A percentile compares a stretch with the other conserved stretches of the same genome.
phyloP scores from a whole-genome alignment of 2,113 vertebrate genomes.

The Pithys albifrons region DNA sequence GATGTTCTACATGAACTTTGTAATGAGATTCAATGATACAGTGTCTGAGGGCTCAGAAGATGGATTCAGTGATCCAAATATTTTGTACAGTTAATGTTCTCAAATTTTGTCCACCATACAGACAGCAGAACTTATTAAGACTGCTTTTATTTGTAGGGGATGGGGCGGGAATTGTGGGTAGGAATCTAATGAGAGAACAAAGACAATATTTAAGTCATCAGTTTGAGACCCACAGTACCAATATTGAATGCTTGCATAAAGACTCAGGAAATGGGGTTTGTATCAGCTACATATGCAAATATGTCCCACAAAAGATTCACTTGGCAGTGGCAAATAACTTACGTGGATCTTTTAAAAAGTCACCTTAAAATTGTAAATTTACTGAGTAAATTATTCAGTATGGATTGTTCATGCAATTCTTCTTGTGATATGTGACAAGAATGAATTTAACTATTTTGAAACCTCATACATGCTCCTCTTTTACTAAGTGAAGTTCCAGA shows the following conservation, averaged over 20 bases:
- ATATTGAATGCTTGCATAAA: not conserved
- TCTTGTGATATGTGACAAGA: not conserved
- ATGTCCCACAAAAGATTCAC: not conserved
- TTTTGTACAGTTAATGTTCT: not conserved
- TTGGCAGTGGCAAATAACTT: not conserved
- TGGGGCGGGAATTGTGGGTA: not conserved
- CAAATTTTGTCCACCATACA: not conserved
- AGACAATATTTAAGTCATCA: not conserved
- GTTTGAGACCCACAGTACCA: not conserved
- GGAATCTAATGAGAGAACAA: not conserved
- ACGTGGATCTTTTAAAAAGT: not conserved
- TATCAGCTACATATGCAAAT: not conserved
- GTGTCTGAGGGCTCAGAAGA: not conserved
- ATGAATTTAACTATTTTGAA: not conserved
- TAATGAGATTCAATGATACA: not conserved
- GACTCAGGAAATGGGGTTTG: not conserved
- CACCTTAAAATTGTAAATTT: conserved; percentile 25
- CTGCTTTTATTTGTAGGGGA: not conserved
- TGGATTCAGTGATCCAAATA: not conserved
- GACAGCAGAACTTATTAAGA: not conserved
- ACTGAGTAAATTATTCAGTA: conserved; percentile 17
- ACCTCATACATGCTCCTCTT: rapidly evolving
- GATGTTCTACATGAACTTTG: not conserved
- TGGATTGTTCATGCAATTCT: not conserved
- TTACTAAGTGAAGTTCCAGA: not conserved